Base-by-base conservation (phyloP, 2,113 vertebrate genomes). In the Ranitomeya imitator region DNA sequence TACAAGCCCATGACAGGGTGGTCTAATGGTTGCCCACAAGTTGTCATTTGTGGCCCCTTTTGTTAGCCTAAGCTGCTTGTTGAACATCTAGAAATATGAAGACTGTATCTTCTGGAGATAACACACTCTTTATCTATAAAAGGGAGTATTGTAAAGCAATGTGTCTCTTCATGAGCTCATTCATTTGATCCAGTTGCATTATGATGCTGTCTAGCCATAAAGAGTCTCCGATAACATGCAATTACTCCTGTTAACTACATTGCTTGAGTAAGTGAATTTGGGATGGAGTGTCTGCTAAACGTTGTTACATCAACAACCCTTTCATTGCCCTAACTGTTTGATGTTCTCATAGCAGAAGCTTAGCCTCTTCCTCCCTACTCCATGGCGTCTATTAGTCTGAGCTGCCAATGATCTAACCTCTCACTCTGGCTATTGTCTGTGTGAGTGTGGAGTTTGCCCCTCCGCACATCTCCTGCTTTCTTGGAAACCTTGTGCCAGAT, bases 371-470 rank as follows among this genome's bases (percentile, higher is more conserved):
- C 73, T 78, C 63, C 63, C 61, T 69, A 14, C 4, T 78, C 60
- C 9, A 23, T 88, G 73, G 87, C 82, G 82, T 79, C 87, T 77
- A 85, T 85, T 69, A 78, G 87, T 85, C 81, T 79, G 82, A 85
- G 77, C 69, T 88, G 45, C 59, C 79, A 88, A 65, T 88, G 79
- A 88, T 83, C 55, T 88, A 59, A 54, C 79, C 71, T 83, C 87
- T 45, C 57, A 54, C 76, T 67, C 60, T 80, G 77, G 59, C 51
- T 54, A 73, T 54, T 76, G n/a, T 88, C 67, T 88, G 19, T 84
- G 45, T 57, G 31, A 77, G 57, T n/a, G 14, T 79, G 54, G 73
- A 88, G 87, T 84, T 61, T 78, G 81, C 87, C 60, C 77, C 81
- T 89, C 59, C 61, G 59, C 61, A 85, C 73, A 67, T 63, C 69